phyloP scores from a whole-genome alignment of 1,140 invertebrate genomes.

The Pseudomyrmex cubaensis region DNA sequence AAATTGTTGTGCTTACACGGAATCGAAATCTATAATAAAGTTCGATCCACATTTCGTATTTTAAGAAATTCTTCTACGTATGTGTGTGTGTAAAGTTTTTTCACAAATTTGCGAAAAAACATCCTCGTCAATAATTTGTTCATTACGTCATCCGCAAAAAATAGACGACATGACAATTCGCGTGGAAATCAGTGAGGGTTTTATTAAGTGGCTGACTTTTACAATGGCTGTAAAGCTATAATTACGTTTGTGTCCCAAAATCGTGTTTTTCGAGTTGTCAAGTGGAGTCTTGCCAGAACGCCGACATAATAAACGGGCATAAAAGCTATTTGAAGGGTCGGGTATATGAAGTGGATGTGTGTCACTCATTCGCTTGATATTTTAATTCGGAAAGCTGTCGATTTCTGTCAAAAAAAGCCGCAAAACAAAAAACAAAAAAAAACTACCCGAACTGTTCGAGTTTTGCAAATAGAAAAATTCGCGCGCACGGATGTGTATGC shows the following conservation, averaged over 20 bases:
- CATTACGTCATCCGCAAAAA: slow-evolving; percentile 32
- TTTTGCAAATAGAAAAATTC: background rate
- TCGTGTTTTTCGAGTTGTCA: slow-evolving; percentile 41
- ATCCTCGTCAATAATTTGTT: slow-evolving; percentile 19
- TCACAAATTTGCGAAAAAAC: background rate
- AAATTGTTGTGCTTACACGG: background rate
- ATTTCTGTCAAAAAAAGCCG: background rate
- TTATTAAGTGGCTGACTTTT: slow-evolving; percentile 45
- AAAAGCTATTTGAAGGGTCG: slow-evolving; percentile 13
- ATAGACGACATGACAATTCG: slow-evolving; percentile 18
- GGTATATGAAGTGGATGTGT: background rate
- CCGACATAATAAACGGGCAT: background rate
- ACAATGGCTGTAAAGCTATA: slow-evolving; percentile 44
- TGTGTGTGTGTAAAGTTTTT: background rate
- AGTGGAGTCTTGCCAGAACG: slow-evolving; percentile 34
- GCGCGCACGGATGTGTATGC: too few relatives aligned
- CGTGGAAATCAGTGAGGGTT: background rate
- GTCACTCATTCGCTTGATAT: slow-evolving; percentile 10
- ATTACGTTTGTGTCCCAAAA: slow-evolving; percentile 33
- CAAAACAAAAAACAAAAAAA: background rate
- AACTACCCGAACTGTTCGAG: background rate
- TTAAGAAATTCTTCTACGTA: background rate
- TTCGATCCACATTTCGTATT: slow-evolving; percentile 1
- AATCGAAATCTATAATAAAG: background rate
- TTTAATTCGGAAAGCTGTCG: background rate